Base-by-base conservation (phyloP, 2,113 vertebrate genomes). In the Tragelaphus strepsiceros region DNA sequence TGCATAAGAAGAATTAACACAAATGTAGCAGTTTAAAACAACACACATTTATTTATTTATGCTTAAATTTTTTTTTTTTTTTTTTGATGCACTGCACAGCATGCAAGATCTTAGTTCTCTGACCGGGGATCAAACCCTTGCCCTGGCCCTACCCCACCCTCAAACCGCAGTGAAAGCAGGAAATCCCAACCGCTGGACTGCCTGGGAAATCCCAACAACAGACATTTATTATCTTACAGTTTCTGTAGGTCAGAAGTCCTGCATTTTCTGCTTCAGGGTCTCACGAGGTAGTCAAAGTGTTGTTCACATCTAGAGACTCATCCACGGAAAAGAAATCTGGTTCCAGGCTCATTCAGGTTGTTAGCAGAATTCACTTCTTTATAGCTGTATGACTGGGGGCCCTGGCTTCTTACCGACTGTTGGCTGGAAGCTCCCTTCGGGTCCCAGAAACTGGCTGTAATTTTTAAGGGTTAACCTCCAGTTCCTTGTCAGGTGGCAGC, bases 1-100 rank as follows among this genome's bases (percentile, higher is more conserved):
- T 87, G 54, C 46, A 16, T 89, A 62, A 81, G 92, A 94, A 35
- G 35, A 97, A 86, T 86, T 80, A 74, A 43, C 86, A 93, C 28
- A 95, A 91, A 91, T 6, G 61, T 88, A 87, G 32, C n/a, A 86
- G 67, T 17, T 97, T 94, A 81, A 88, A 96, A 89, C 54, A 90
- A 89, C 30, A 74, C 71, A 74, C n/a, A 71, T 5, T 71, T 61
- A 28, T 62, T 62, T 74, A 74, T 43, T 24, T 43, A 74, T 43
- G 71, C 35, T 43, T 74, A 74, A 74, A 43, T 21, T 3, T 74
- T 43, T 39, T 35, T 35, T 39, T 43, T 43, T 43, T 39, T 74
- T 43, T 74, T 74, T 43, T 2, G 1, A 39, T 43, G 35, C 11
- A 74, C 22, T 43, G 35, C 11, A 74, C 35, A 74, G 12, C 35